A percentile compares a stretch with the other conserved stretches of the same genome.
phyloP scores from a whole-genome alignment of 2,888 invertebrate species.

The Eupithecia inturbata region DNA sequence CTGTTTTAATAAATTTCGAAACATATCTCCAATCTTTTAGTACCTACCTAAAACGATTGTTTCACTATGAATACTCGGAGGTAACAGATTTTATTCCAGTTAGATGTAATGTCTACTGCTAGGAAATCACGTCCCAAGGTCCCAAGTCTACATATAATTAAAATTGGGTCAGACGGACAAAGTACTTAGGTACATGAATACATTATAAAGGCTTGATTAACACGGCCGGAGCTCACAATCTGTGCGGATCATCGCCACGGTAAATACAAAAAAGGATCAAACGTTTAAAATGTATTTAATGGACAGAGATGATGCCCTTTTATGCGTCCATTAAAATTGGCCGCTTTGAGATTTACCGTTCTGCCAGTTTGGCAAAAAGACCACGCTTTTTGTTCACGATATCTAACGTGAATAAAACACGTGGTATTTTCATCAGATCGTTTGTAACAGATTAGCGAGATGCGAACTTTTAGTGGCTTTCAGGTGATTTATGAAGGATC shows the following conservation, averaged over 20 bases:
- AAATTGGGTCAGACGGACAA: constrained; percentile 42
- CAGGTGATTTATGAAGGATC: constrained; percentile 33
- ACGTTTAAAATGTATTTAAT: constrained; percentile 84
- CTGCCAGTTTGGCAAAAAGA: constrained; percentile 52
- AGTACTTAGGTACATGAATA: constrained; percentile 37
- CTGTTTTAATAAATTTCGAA: constrained; percentile 4
- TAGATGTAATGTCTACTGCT: constrained; percentile 12
- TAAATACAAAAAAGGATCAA: constrained; percentile 83
- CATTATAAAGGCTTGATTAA: constrained; percentile 71
- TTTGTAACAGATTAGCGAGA: constrained; percentile 67
- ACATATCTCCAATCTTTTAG: neutral
- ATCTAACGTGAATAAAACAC: constrained; percentile 69
- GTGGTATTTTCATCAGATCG: constrained; percentile 67
- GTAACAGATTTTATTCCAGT: neutral
- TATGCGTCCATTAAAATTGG: constrained; percentile 80
- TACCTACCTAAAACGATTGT: neutral
- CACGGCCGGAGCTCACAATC: constrained; percentile 65
- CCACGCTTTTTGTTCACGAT: constrained; percentile 41
- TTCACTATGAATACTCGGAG: neutral
- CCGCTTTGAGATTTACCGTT: constrained; percentile 78
- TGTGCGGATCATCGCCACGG: constrained; percentile 74
- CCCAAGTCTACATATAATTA: constrained; percentile 9
- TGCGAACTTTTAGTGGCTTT: constrained; percentile 38
- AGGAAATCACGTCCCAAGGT: neutral
- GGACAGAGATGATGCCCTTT: constrained; percentile 81